A percentile compares a stretch with the other conserved stretches of the same genome.
Conservation (phyloP, 2,113 vertebrate genomes). For the Eurystomus gularis region DNA sequence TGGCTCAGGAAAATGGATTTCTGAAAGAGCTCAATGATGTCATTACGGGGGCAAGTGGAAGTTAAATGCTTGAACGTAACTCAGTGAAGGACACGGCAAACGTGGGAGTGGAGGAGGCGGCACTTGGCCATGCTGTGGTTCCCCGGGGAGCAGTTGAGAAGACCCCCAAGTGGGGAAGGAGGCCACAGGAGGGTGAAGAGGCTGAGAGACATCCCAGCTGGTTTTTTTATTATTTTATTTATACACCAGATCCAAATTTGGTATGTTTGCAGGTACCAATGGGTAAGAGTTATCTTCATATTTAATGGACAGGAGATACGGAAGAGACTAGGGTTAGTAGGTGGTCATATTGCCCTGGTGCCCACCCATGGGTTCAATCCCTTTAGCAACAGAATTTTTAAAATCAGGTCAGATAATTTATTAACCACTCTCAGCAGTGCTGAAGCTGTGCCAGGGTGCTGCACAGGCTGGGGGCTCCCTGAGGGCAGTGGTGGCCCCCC, state of each 20-base stretch:
- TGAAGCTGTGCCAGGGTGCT: background rate
- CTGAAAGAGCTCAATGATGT: background rate
- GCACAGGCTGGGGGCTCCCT: too few species aligned
- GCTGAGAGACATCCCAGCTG: background rate
- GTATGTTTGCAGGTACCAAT: background rate
- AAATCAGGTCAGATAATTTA: background rate
- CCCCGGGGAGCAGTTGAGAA: background rate
- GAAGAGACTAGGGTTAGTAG: background rate
- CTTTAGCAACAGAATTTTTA: background rate
- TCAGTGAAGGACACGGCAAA: background rate
- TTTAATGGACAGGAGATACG: background rate
- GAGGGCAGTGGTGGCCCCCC: accelerated
- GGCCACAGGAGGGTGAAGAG: background rate
- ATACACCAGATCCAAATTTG: background rate
- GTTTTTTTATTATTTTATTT: background rate
- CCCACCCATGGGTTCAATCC: background rate
- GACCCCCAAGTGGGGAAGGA: accelerated
- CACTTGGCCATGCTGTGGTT: background rate
- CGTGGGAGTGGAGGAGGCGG: accelerated
- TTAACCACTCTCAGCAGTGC: background rate
- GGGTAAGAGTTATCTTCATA: background rate
- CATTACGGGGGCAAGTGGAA: background rate
- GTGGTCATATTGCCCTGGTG: background rate
- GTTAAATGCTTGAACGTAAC: background rate
- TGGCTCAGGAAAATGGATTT: constrained; percentile 15